Evolutionary conservation across 2,888 invertebrate genomes (phyloP).

Genomic region (Rapana venosa): DNA sequence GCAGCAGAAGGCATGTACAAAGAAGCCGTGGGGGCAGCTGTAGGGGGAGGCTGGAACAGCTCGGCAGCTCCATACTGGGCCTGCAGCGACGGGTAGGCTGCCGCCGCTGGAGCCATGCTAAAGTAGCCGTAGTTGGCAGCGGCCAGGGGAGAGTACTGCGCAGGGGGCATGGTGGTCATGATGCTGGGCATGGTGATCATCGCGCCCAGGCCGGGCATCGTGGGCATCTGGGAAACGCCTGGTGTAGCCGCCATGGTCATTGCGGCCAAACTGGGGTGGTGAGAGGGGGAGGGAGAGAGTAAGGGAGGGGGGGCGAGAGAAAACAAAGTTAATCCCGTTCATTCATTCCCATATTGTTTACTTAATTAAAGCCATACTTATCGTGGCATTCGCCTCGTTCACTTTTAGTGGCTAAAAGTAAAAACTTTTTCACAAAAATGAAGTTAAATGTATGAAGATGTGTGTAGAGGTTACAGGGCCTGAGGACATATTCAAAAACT

Average conservation of each 20-base stretch:
- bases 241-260: neutral
- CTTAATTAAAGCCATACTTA: too few species aligned
- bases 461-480: too few species aligned
- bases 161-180: neutral
- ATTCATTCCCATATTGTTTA: too few species aligned
- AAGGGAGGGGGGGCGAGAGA: neutral
- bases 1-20: neutral
- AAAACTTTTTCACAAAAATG: too few species aligned
- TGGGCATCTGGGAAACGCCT: neutral
- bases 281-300: neutral
- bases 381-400: too few species aligned
- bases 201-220: neutral
- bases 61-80: neutral
- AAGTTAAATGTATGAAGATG: too few species aligned
- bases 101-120: neutral
- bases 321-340: too few species aligned
- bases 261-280: neutral
- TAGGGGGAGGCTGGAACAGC: neutral
- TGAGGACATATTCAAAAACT: too few species aligned
- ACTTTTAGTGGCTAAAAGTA: too few species aligned
- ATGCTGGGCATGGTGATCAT: neutral
- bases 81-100: neutral
- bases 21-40: neutral
- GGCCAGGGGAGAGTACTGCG: neutral
- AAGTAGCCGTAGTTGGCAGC: neutral